Evolutionary conservation across 2,797 vertebrate species (phyloP), one percentile per base, ranked within the genome.

Genomic region (Enteromius mattozi): DNA sequence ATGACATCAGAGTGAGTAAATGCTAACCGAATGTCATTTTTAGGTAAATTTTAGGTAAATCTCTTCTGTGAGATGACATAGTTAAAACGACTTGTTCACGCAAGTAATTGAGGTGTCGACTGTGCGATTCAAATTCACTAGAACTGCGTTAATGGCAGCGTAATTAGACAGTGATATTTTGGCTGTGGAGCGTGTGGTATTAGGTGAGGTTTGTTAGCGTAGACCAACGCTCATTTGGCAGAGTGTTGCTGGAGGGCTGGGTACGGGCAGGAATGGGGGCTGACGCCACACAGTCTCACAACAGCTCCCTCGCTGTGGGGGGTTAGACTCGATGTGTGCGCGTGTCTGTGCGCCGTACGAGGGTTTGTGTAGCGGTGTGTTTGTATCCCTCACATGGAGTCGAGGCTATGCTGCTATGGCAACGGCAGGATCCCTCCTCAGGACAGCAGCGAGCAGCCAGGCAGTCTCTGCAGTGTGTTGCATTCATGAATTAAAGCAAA

Each of bases 321-420:
- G 86, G 86, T 81, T 88, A 81, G 86, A 84, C 66, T 85, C 69
- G 86, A 78, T 89, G 85, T 89, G 90, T 86, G 85, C 84, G 86
- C 87, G 78, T 70, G 74, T 79, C 76, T 78, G 80, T 78, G 63
- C 16, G 71, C 17, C 30, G 79, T 77, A 68, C 30, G 17, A 70
- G 33, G 56, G 83, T 81, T 66, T 78, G 84, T 85, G 85, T 69
- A 83, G 76, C 54, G 72, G 35, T 51, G 49, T 35, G 63, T 87
- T 86, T 88, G 87, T 81, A 83, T 87, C 71, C 88, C 85, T 72
- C 83, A 88, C 86, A 74, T 90, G 91, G 91, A 91, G 89, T 91
- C 85, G 87, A 89, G 88, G 91, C 92, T 79, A 89, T 9, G 96
- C 95, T 96, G 93, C 96, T 89, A 96, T 94, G 94, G 95, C 91